phyloP scores from a whole-genome alignment of 2,888 invertebrate species.

The Agrochola macilenta region DNA sequence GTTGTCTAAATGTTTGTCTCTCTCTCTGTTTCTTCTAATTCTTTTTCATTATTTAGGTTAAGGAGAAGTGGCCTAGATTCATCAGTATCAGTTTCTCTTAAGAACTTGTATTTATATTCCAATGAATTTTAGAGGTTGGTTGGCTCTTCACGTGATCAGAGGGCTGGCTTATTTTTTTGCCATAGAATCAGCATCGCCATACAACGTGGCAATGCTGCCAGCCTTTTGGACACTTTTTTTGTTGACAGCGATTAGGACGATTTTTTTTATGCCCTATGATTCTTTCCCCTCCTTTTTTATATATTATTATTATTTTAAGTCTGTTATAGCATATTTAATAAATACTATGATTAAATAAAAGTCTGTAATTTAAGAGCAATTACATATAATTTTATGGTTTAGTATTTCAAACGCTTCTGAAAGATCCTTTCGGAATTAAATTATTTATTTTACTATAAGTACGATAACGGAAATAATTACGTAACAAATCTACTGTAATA shows the following conservation, averaged over 20 bases:
- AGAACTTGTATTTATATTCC: background rate
- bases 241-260: no score
- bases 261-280: no score
- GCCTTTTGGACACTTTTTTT: no score
- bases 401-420: slow-evolving; percentile 6
- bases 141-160: no score
- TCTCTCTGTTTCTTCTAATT: slow-evolving; percentile 4
- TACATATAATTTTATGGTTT: background rate
- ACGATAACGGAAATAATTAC: slow-evolving; percentile 20
- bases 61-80: slow-evolving; percentile 9
- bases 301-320: no score
- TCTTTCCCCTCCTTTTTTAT: no score
- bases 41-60: slow-evolving; percentile 13
- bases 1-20: background rate
- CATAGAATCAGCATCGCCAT: no score
- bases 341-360: no score
- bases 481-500: slow-evolving; percentile 23
- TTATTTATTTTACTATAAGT: background rate
- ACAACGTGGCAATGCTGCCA: no score
- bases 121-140: background rate
- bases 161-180: no score
- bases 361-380: background rate
- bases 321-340: no score
- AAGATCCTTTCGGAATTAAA: slow-evolving; percentile 1
- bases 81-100: background rate